Percentiles rank a stretch among this genome's conserved stretches.
Conservation (phyloP, 2,113 vertebrate species). For the Alethe castanea region DNA sequence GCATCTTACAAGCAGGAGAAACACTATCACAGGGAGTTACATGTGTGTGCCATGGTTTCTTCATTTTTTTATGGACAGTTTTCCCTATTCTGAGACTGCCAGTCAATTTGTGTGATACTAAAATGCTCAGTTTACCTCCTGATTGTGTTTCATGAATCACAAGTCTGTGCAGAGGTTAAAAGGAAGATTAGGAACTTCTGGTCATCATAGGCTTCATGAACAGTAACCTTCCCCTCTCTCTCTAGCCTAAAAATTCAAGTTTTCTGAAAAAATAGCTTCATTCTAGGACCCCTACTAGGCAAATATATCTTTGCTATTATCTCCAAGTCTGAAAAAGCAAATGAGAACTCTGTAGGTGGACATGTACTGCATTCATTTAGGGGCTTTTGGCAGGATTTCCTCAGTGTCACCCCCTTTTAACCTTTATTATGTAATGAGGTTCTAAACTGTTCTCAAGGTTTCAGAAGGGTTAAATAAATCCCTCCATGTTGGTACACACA, state of each 20-base stretch:
- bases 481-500: neutral
- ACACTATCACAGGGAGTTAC: neutral
- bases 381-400: neutral
- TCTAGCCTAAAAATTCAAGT: neutral
- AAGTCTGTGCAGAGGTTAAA: neutral
- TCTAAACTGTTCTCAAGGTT: neutral
- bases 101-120: neutral
- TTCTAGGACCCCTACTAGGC: rapidly evolving
- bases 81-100: neutral
- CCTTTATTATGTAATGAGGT: neutral
- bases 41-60: neutral
- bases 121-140: neutral
- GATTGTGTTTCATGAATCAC: neutral
- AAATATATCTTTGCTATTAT: neutral
- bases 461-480: neutral
- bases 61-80: neutral
- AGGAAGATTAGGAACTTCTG: neutral
- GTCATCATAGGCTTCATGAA: neutral
- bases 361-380: neutral
- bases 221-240: neutral
- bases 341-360: neutral
- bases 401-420: neutral
- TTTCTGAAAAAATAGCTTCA: neutral
- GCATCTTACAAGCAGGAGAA: neutral
- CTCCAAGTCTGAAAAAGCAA: neutral